Evolutionary conservation across 2,113 vertebrate genomes (phyloP), one percentile per base, ranked within the genome.

Genomic region (Lepisosteus osseus): DNA sequence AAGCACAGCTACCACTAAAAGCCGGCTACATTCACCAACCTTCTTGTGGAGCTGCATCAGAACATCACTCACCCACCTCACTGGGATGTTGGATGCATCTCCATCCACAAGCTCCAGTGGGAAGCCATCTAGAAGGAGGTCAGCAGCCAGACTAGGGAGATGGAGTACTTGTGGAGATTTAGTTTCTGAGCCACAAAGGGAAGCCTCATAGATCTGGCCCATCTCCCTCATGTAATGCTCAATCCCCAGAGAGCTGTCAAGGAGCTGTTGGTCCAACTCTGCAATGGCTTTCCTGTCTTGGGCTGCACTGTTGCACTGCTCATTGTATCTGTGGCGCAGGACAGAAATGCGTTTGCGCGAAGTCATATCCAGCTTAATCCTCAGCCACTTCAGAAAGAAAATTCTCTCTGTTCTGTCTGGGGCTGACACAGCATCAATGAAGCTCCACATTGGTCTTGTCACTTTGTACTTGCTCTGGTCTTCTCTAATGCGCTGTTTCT

Each of bases 181-280:
- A 9, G 11, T 71, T 77, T 81, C 9, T 68, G 80, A 73, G 59
- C 88, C 80, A 0, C 55, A 83, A 40, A 80, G 71, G 57, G 84
- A 86, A 67, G 87, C n/a, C 69, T 91, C 86, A 78, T 88, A 90
- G 83, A 92, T 79, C 13, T 90, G 70, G 1, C 86, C 86, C 83
- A 91, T 87, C 71, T 93, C 88, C 40, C 88, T 81, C 65, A 90
- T 72, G 74, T 90, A 92, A 75, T 92, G 88, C 54, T 92, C 87
- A 65, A 91, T 83, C 3, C 86, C 86, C 11, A 92, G 72, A 7
- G 85, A 87, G n/a, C 76, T 78, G 0, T 83, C 79, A 15, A 83
- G 6, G 64, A 88, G 61, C 3, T 68, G 13, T 55, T 84, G 74
- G 9, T 89, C 89, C 56, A 92, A 75, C 12, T 71, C 8, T 13